Evolutionary conservation across 2,113 vertebrate species (phyloP).

Genomic region (Trochalopteron elliotii): DNA sequence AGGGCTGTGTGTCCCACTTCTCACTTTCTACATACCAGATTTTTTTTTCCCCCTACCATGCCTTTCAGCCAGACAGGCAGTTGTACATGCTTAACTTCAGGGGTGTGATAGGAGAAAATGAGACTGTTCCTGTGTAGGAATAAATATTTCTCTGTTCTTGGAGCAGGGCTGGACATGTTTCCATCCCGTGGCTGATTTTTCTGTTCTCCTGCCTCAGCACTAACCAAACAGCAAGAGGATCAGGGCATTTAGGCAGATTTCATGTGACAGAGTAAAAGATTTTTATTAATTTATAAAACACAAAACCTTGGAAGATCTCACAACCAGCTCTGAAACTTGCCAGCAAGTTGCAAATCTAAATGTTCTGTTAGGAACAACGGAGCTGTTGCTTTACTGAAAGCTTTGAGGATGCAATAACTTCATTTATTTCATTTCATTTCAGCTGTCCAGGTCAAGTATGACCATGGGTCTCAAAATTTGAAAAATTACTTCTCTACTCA

Average conservation of each 20-base stretch:
- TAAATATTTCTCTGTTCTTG: background rate
- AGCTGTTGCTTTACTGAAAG: background rate
- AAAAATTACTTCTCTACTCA: background rate
- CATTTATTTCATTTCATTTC: background rate
- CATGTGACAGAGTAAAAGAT: background rate
- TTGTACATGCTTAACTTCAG: background rate
- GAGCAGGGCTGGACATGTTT: background rate
- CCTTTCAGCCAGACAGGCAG: background rate
- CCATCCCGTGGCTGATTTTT: background rate
- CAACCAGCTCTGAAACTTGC: background rate
- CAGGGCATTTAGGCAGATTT: background rate
- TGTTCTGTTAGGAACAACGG: background rate
- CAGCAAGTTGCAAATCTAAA: background rate
- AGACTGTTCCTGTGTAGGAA: background rate
- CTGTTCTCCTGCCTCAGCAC: background rate
- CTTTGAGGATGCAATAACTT: background rate
- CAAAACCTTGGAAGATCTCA: background rate
- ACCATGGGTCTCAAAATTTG: background rate
- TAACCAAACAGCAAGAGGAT: background rate
- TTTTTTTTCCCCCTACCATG: background rate
- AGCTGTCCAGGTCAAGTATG: background rate
- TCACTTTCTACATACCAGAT: background rate
- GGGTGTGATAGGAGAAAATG: background rate
- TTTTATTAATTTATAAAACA: background rate
- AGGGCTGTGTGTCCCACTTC: background rate